A percentile compares a stretch with the other conserved stretches of the same genome.
These are phyloP conservation scores for Pleuronectes platessa DNA, from an alignment of 2,113 vertebrate species.

Conservation along the genomic window DNA sequence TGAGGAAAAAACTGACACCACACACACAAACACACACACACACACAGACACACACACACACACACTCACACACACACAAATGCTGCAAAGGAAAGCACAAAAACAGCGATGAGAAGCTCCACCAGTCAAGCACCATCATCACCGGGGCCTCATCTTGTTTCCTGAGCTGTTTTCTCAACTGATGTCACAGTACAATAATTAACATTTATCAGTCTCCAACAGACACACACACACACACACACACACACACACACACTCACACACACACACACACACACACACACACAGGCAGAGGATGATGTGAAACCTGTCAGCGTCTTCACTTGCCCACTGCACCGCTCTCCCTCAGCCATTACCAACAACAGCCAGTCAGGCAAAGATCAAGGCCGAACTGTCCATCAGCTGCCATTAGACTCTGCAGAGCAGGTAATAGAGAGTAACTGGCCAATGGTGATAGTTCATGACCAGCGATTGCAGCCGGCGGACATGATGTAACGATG, in stretches of 20 bases:
- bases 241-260: too few relatives aligned
- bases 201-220: slow-evolving; percentile 82
- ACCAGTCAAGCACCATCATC: slow-evolving; percentile 9
- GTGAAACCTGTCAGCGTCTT: slow-evolving; percentile 64
- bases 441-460: slow-evolving; percentile 49
- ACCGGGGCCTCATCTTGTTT: slow-evolving; percentile 31
- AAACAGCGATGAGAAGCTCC: background rate
- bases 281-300: slow-evolving; percentile 40
- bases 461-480: slow-evolving; percentile 27
- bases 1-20: too few relatives aligned
- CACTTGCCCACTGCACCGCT: slow-evolving; percentile 26
- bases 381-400: slow-evolving; percentile 62
- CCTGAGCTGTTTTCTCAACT: slow-evolving; percentile 50
- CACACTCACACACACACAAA: too few relatives aligned
- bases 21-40: too few relatives aligned
- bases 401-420: slow-evolving; percentile 51
- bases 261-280: too few relatives aligned
- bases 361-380: slow-evolving; percentile 48
- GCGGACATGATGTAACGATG: slow-evolving; percentile 33
- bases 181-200: slow-evolving; percentile 80
- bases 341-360: slow-evolving; percentile 70
- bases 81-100: too few relatives aligned
- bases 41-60: too few relatives aligned
- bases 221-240: too few relatives aligned
- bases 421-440: slow-evolving; percentile 46